These are phyloP conservation scores for Centropristis striata DNA, from an alignment of 2,113 vertebrate species.

Conservation along the genomic window DNA sequence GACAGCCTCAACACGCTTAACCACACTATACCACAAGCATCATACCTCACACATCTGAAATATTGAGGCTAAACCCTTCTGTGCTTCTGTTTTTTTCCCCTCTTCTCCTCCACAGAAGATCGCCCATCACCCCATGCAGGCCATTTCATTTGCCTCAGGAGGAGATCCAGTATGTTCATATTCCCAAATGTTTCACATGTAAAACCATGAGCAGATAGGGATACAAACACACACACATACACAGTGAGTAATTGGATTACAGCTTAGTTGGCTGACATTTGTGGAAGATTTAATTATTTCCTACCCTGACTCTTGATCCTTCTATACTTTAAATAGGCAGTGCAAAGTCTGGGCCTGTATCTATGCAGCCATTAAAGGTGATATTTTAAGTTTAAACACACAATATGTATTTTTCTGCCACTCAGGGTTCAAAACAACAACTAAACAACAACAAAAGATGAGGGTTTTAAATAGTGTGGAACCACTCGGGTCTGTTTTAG, in stretches of 20 bases:
- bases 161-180: slow-evolving; percentile 92
- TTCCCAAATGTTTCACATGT: slow-evolving; percentile 30
- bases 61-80: background rate
- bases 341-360: background rate
- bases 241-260: slow-evolving; percentile 76
- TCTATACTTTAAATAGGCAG: slow-evolving; percentile 13
- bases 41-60: background rate
- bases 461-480: too few relatives aligned
- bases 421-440: too few relatives aligned
- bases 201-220: slow-evolving; percentile 24
- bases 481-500: too few relatives aligned
- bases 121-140: slow-evolving; percentile 94
- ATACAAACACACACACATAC: slow-evolving; percentile 7
- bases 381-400: background rate
- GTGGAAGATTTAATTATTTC: slow-evolving; percentile 60
- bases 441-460: too few relatives aligned
- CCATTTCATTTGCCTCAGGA: slow-evolving; percentile 96
- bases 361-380: background rate
- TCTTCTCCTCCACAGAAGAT: slow-evolving; percentile 88
- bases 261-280: slow-evolving; percentile 69
- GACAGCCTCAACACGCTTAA: slow-evolving; percentile 33
- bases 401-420: too few relatives aligned
- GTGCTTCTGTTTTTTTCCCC: background rate
- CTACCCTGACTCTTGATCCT: slow-evolving; percentile 1
- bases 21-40: background rate